Conservation (phyloP, 1,140 invertebrate genomes). For the Maniola jurtina region DNA sequence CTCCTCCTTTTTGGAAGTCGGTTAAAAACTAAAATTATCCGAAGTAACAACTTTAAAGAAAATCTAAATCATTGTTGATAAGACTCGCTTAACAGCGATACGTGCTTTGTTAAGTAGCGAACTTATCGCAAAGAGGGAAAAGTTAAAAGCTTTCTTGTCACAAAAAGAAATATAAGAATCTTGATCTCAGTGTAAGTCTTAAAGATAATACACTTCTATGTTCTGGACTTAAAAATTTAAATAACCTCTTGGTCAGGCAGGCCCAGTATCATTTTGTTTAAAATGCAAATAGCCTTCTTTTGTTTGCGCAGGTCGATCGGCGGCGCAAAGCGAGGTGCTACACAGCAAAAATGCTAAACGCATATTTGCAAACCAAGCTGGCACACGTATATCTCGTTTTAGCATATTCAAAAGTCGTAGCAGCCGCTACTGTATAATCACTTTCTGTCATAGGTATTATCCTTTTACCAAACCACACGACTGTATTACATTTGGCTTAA, state of each 20-base stretch:
- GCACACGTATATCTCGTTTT: slow-evolving; percentile 43
- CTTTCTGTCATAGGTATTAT: slow-evolving; percentile 8
- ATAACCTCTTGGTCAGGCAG: slow-evolving; percentile 26
- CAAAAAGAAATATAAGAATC: slow-evolving; percentile 4
- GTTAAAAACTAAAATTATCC: background rate
- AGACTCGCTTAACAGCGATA: slow-evolving; percentile 6
- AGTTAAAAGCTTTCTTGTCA: background rate
- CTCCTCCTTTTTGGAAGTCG: too few species aligned
- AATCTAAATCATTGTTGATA: slow-evolving; percentile 7
- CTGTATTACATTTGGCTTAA: slow-evolving; percentile 3
- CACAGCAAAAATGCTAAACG: slow-evolving; percentile 62
- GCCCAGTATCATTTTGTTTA: slow-evolving; percentile 68
- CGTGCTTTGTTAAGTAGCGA: slow-evolving; percentile 7
- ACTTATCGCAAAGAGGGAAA: background rate
- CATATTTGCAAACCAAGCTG: slow-evolving; percentile 58
- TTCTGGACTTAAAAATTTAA: background rate
- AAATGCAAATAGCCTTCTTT: slow-evolving; percentile 74
- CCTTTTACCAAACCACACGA: slow-evolving; percentile 4
- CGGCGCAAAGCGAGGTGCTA: slow-evolving; percentile 30
- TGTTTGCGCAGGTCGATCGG: slow-evolving; percentile 58
- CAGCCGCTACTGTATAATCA: slow-evolving; percentile 27
- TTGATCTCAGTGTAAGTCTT: slow-evolving; percentile 10
- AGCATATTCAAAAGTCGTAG: slow-evolving; percentile 43
- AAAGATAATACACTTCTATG: background rate
- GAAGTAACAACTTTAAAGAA: background rate